phyloP scores from a whole-genome alignment of 53 echinoderm and acorn worm genomes.

The Stichopus horrens region DNA sequence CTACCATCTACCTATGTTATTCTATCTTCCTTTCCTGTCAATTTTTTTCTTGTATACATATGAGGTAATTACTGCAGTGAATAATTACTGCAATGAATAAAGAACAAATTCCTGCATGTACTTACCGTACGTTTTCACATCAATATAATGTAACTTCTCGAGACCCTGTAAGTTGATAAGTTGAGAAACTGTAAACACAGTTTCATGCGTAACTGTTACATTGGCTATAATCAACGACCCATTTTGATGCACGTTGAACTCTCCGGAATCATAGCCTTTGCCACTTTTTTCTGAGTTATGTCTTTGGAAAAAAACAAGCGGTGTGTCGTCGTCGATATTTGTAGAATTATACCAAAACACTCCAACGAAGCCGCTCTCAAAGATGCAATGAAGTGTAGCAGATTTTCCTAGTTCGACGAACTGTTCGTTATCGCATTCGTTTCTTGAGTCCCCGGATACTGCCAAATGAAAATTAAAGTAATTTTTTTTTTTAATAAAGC shows the following conservation, averaged over 20 bases:
- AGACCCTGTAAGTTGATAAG: background rate
- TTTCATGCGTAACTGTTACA: background rate
- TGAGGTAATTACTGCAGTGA: too few species aligned
- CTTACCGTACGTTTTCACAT: background rate
- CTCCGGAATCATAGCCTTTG: background rate
- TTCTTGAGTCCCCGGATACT: background rate
- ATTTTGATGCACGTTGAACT: background rate
- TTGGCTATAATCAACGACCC: background rate
- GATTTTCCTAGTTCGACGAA: background rate
- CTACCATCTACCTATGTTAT: too few species aligned
- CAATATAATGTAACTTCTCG: background rate
- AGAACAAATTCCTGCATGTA: background rate
- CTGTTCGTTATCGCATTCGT: background rate
- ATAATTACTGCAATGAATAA: too few species aligned
- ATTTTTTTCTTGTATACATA: too few species aligned
- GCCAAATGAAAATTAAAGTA: too few species aligned
- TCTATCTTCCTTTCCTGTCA: too few species aligned
- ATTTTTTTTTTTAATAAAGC: too few species aligned
- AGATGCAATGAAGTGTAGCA: background rate
- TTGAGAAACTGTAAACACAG: background rate
- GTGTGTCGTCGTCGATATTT: background rate
- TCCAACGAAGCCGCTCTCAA: background rate
- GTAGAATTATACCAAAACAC: slow-evolving; percentile 1
- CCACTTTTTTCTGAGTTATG: background rate
- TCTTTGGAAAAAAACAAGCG: background rate